phyloP scores from a whole-genome alignment of 1,140 invertebrate genomes.

The Anoplolepis gracilipes region DNA sequence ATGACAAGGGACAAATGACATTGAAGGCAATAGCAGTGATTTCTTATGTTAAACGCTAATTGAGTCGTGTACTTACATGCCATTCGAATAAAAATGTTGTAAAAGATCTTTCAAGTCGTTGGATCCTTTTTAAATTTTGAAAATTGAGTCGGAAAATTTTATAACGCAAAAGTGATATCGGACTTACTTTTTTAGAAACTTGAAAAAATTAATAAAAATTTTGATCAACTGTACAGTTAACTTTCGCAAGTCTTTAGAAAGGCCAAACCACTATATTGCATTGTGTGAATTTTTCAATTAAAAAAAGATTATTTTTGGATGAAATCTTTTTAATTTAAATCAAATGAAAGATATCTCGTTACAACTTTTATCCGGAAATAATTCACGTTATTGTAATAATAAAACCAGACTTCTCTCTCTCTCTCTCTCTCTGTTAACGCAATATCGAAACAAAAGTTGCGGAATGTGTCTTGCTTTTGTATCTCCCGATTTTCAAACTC shows the following conservation, averaged over 20 bases:
- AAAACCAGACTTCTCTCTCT: too few relatives aligned
- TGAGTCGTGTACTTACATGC: neutral
- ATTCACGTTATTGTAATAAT: neutral
- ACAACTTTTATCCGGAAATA: neutral
- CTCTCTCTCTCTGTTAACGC: neutral
- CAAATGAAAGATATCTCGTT: neutral
- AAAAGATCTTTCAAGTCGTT: neutral
- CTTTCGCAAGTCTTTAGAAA: too few relatives aligned
- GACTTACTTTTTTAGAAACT: neutral
- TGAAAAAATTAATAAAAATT: neutral
- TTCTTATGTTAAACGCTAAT: slow-evolving; percentile 9
- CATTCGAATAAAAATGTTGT: neutral
- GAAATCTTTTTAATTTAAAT: neutral
- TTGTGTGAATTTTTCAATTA: too few relatives aligned
- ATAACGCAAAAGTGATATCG: neutral
- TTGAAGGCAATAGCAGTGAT: slow-evolving; percentile 14
- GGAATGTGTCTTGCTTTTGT: neutral
- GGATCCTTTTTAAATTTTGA: neutral
- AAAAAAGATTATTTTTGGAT: neutral
- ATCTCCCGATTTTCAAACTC: slow-evolving; percentile 13
- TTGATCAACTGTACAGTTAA: too few relatives aligned
- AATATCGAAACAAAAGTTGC: neutral
- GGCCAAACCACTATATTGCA: too few relatives aligned
- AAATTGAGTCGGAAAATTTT: neutral
- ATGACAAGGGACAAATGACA: slow-evolving; percentile 35